Percentiles rank a stretch among this genome's conserved stretches.
phyloP scores from a whole-genome alignment of 2,113 vertebrate species.

The Pollachius pollachius region DNA sequence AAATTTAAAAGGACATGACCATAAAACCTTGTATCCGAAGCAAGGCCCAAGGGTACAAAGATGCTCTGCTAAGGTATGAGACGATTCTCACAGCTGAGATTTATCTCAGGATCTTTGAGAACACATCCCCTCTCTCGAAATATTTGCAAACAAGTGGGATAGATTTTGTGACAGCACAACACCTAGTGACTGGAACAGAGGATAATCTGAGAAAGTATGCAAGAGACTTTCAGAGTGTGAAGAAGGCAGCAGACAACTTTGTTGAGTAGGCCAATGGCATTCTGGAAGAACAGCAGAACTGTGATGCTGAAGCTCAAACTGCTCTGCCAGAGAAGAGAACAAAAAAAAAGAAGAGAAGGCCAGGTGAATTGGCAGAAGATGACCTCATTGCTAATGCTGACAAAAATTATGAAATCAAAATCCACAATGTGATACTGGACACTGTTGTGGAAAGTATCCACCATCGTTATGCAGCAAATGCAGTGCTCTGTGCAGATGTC shows the following conservation, averaged over 20 bases:
- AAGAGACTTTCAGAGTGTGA: slow-evolving; percentile 20
- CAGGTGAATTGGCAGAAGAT: slow-evolving; percentile 24
- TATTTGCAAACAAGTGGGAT: too few relatives aligned
- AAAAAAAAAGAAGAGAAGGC: slow-evolving; percentile 25
- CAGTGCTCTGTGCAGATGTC: slow-evolving; percentile 22
- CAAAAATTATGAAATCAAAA: slow-evolving; percentile 2
- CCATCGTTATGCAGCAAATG: slow-evolving; percentile 13
- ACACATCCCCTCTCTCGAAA: too few relatives aligned
- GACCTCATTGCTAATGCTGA: slow-evolving; percentile 2
- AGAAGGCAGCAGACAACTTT: slow-evolving; percentile 23
- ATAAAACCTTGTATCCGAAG: not conserved
- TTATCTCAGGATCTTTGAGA: too few relatives aligned
- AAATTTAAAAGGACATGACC: slow-evolving; percentile 17
- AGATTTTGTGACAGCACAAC: slow-evolving; percentile 8
- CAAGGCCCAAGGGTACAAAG: too few relatives aligned
- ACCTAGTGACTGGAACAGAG: slow-evolving; percentile 16
- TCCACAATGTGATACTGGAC: slow-evolving; percentile 28
- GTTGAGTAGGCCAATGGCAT: slow-evolving; percentile 26
- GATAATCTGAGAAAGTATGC: slow-evolving; percentile 20
- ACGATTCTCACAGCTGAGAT: too few relatives aligned
- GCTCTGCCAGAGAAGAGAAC: slow-evolving; percentile 7
- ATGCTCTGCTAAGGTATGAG: too few relatives aligned
- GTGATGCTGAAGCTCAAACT: slow-evolving; percentile 3
- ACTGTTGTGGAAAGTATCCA: slow-evolving; percentile 22
- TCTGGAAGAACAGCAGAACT: slow-evolving; percentile 18